phyloP scores from a whole-genome alignment of 2,797 vertebrate species.

The Pangasius djambal region DNA sequence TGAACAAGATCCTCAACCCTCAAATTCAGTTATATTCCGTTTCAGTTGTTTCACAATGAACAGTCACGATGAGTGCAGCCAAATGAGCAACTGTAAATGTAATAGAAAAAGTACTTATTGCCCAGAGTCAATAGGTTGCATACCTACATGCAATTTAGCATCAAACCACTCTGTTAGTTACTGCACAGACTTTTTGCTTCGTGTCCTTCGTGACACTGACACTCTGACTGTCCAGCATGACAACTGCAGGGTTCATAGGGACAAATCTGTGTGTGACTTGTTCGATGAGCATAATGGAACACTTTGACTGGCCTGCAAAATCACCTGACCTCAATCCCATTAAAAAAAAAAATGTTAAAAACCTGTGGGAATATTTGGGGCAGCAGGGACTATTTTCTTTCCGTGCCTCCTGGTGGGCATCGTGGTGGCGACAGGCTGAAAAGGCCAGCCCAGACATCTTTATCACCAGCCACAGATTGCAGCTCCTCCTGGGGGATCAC shows the following conservation, averaged over 20 bases:
- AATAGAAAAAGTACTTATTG: not conserved
- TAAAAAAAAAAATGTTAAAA: not conserved
- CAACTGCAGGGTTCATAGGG: not conserved
- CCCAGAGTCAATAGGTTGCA: not conserved
- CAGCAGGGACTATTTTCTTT: not conserved
- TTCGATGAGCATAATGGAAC: not conserved
- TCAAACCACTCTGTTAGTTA: not conserved
- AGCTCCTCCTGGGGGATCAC: not conserved
- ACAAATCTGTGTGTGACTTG: not conserved
- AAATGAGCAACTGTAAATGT: not conserved
- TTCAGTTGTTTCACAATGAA: not conserved
- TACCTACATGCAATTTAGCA: not conserved
- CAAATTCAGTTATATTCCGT: not conserved
- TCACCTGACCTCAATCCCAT: not conserved
- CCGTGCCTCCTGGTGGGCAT: not conserved
- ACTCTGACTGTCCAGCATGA: not conserved
- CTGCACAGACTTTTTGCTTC: not conserved
- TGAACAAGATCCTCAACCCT: not conserved
- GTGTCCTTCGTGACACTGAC: not conserved
- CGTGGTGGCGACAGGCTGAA: not conserved
- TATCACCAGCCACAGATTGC: conserved; percentile 1
- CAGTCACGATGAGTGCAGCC: not conserved
- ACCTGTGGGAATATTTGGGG: not conserved
- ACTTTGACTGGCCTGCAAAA: not conserved
- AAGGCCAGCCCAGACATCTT: not conserved